Evolutionary conservation across 2,113 vertebrate species (phyloP).

Genomic region (Verasper variegatus): DNA sequence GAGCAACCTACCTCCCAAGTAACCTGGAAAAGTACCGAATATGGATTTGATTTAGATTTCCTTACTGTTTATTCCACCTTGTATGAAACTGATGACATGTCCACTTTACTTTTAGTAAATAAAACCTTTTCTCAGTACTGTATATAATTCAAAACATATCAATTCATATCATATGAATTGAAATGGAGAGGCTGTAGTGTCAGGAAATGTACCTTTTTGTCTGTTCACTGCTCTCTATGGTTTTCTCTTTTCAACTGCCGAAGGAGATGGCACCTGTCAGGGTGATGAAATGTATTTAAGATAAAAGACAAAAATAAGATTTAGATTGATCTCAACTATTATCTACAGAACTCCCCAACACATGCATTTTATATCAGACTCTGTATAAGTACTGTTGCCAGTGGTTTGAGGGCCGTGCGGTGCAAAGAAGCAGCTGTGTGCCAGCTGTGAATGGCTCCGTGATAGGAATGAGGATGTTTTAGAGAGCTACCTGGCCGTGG

Average conservation of each 20-base stretch:
- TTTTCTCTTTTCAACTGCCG: background rate
- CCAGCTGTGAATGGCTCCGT: conserved; percentile 64
- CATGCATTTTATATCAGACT: conserved; percentile 39
- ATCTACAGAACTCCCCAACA: conserved; percentile 15
- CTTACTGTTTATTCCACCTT: background rate
- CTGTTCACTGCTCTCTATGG: conserved; percentile 2
- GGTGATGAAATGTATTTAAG: conserved; percentile 37
- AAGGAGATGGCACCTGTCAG: background rate
- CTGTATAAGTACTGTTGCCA: conserved; percentile 19
- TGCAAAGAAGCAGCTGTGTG: conserved; percentile 59
- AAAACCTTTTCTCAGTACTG: background rate
- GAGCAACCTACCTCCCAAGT: background rate
- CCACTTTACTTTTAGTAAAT: background rate
- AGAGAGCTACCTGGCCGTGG: conserved; percentile 65
- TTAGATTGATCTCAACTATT: conserved; percentile 12
- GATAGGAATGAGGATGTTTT: conserved; percentile 56
- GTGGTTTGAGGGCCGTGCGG: conserved; percentile 19
- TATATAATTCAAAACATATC: background rate
- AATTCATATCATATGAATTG: background rate
- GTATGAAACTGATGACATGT: background rate
- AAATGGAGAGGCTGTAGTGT: background rate
- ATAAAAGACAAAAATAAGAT: conserved; percentile 26
- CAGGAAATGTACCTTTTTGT: background rate
- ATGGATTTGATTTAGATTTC: background rate
- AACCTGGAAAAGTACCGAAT: background rate